phyloP scores from a whole-genome alignment of 2,797 vertebrate genomes.

The Sparus aurata region DNA sequence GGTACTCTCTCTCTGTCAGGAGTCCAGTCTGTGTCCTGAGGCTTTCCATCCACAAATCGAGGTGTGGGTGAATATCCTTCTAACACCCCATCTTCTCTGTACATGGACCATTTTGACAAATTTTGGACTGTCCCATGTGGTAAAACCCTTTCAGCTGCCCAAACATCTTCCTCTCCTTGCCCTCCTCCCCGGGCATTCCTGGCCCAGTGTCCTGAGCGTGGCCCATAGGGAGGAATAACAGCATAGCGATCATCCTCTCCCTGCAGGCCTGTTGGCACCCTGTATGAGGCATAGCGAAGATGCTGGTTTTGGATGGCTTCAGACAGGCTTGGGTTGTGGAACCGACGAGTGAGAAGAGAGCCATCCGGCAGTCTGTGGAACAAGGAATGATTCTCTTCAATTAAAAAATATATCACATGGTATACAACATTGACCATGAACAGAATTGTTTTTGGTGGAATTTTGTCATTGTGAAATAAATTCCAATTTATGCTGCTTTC shows the following conservation, averaged over 20 bases:
- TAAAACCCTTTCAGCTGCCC: conserved; percentile 86
- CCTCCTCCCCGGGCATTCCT: conserved; percentile 77
- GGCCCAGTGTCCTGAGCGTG: conserved; percentile 87
- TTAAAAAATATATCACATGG: background rate
- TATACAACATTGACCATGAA: background rate
- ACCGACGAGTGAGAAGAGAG: conserved; percentile 78
- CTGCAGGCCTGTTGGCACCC: conserved; percentile 80
- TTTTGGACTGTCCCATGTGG: conserved; percentile 86
- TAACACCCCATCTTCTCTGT: conserved; percentile 80
- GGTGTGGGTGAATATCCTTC: conserved; percentile 76
- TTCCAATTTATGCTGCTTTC: background rate
- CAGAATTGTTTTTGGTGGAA: background rate
- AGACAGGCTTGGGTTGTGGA: conserved; percentile 77
- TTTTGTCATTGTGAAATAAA: background rate
- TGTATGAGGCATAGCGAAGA: conserved; percentile 85
- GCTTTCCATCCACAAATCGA: conserved; percentile 44
- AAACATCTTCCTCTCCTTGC: conserved; percentile 82
- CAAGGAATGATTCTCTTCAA: conserved; percentile 2
- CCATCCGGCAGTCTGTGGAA: conserved; percentile 73
- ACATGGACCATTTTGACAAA: conserved; percentile 85
- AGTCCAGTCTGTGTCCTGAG: conserved; percentile 79
- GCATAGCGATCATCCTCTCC: conserved; percentile 88
- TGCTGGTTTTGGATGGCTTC: conserved; percentile 83
- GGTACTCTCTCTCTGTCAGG: conserved; percentile 81
- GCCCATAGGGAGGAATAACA: conserved; percentile 89